Base-by-base conservation (phyloP, 2,113 vertebrate species). In the Rhabdomys dilectus region DNA sequence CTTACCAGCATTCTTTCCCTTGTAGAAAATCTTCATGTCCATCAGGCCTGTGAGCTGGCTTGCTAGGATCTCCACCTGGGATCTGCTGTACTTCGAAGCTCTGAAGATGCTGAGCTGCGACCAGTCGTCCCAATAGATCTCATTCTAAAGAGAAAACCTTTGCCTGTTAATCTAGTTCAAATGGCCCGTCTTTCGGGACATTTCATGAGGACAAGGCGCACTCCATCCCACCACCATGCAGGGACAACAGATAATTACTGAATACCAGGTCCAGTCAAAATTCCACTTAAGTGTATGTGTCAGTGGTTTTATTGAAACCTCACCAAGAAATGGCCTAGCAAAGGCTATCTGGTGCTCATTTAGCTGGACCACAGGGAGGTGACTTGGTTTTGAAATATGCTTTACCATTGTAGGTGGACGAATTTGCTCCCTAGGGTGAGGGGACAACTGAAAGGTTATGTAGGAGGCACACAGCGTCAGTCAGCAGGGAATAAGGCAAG, bases 41-140 rank as follows among this genome's bases (percentile, higher is more conserved):
- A 99, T 99, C 95, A 99, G 99, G 15, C 99, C 99, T 0, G 99
- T 99, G 68, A 99, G 98, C 73, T 99, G 98, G 62, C 99, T 99
- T 0, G 99, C 99, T 81, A 99, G 98, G 78, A 99, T 98, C 96
- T 99, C 99, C 73, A 99, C 98, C 95, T 97, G 98, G 0, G 98
- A 98, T 51, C 99, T 99, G 0, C 99, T 99, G 86, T 53, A 98
- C 95, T 99, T 99, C 7, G 99, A 99, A 24, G 99, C 99, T 98
- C 99, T 99, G 97, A 99, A 99, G 96, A 99, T 99, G 81, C 99
- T 99, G 98, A 99, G 99, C 96, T 99, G 99, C 1, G 99, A 99
- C 99, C 99, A 99, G 98, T 99, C 99, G 0, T 99, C 99, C 99
- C 99, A 99, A 98, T 99, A 99, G 97, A 99, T 99, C 58, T 99